These are phyloP conservation scores for Sakesphorus luctuosus DNA, from an alignment of 2,113 vertebrate species.

Conservation along the genomic window DNA sequence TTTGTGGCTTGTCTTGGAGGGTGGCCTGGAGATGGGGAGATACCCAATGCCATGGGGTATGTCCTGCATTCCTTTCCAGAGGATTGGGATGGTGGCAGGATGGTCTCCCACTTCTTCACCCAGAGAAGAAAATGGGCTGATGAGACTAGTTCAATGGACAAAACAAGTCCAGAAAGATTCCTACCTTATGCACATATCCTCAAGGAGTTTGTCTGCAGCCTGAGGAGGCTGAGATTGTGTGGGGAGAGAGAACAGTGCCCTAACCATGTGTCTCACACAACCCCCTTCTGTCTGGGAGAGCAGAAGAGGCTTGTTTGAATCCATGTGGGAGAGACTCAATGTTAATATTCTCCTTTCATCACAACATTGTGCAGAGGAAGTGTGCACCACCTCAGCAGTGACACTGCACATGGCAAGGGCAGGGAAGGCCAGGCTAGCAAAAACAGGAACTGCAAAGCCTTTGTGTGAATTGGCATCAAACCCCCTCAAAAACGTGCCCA, in stretches of 20 bases:
- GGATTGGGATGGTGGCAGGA: too few species aligned
- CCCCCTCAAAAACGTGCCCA: not conserved
- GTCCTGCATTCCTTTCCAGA: not conserved
- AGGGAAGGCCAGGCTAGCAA: not conserved
- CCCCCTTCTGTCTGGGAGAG: not conserved
- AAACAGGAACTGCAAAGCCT: not conserved
- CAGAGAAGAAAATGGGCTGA: not conserved
- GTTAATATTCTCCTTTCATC: not conserved
- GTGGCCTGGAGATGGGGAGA: not conserved
- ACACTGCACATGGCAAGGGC: accelerated
- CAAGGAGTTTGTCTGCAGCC: not conserved
- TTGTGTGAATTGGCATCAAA: not conserved
- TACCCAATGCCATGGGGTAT: accelerated
- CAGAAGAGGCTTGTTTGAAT: not conserved
- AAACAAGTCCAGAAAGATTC: not conserved
- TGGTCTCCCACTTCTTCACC: not conserved
- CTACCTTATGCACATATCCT: not conserved
- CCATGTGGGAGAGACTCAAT: not conserved
- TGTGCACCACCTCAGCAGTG: not conserved
- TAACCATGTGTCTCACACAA: not conserved
- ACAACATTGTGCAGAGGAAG: not conserved
- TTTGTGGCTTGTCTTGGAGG: not conserved
- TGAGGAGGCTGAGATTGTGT: not conserved
- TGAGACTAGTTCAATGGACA: not conserved
- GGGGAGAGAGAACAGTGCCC: not conserved